Evolutionary conservation across 2,113 vertebrate genomes (phyloP).

Genomic region (Cheilinus undulatus): DNA sequence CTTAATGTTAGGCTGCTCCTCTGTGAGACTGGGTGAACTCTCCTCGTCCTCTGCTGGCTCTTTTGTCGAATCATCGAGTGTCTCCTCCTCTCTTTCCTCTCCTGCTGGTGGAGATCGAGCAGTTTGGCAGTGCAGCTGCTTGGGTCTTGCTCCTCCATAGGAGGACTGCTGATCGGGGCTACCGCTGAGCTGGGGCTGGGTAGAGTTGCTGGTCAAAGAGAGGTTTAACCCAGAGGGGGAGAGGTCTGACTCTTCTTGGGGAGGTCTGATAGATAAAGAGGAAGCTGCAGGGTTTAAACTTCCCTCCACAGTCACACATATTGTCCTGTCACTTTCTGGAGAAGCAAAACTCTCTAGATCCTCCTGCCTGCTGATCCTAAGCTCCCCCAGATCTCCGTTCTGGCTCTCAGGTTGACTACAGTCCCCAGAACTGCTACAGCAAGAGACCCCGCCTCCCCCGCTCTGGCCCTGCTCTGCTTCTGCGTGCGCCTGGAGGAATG

Average conservation of each 20-base stretch:
- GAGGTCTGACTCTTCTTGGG: constrained; percentile 66
- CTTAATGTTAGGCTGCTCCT: constrained; percentile 40
- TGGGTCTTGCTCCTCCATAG: constrained; percentile 90
- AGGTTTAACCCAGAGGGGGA: constrained; percentile 8
- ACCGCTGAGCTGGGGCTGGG: constrained; percentile 60
- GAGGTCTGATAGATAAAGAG: constrained; percentile 44
- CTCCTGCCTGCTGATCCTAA: constrained; percentile 44
- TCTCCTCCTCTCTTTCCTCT: constrained; percentile 49
- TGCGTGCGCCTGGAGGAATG: constrained; percentile 88
- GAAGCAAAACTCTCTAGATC: constrained; percentile 52
- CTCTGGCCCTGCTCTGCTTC: constrained; percentile 56
- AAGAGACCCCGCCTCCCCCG: not conserved
- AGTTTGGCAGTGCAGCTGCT: constrained; percentile 83
- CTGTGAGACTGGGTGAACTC: constrained; percentile 33
- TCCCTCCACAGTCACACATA: constrained; percentile 48
- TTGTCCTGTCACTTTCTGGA: constrained; percentile 74
- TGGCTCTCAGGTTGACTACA: constrained; percentile 48
- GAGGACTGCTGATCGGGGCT: constrained; percentile 67
- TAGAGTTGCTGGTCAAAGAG: constrained; percentile 51
- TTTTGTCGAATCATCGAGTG: constrained; percentile 8
- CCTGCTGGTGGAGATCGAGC: constrained; percentile 67
- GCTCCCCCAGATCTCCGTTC: constrained; percentile 55
- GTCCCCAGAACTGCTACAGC: constrained; percentile 27
- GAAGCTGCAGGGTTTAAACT: constrained; percentile 47
- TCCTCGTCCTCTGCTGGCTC: constrained; percentile 55